Conservation (phyloP, 2,113 vertebrate species). For the Stigmatopora argus region DNA sequence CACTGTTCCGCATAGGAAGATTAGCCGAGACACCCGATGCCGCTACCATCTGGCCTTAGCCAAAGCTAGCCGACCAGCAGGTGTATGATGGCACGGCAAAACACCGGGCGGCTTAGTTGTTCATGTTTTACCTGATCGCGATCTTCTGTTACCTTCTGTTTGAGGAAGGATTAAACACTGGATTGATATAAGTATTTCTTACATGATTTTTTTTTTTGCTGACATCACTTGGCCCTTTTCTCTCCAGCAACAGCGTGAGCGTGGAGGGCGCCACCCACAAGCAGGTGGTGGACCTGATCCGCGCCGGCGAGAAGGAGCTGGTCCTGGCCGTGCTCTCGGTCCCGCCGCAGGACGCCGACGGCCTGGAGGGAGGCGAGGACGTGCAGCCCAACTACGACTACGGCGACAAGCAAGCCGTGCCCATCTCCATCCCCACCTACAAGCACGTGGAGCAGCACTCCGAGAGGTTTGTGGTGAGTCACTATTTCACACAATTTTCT, state of each 20-base stretch:
- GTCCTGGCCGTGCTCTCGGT: slow-evolving; percentile 89
- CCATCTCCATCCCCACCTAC: slow-evolving; percentile 95
- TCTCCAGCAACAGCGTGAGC: slow-evolving; percentile 84
- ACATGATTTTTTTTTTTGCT: not conserved
- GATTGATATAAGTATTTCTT: not conserved
- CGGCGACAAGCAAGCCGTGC: slow-evolving; percentile 93
- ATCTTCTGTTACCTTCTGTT: not conserved
- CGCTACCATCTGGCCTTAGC: slow-evolving; percentile 53
- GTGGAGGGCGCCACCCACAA: slow-evolving; percentile 96
- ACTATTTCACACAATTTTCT: not conserved
- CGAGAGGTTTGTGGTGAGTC: slow-evolving; percentile 95
- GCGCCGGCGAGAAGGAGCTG: slow-evolving; percentile 89
- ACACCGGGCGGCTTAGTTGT: slow-evolving; percentile 30
- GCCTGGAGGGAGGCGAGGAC: slow-evolving; percentile 86
- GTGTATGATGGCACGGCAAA: slow-evolving; percentile 28
- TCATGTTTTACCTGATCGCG: not conserved
- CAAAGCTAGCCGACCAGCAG: slow-evolving; percentile 25
- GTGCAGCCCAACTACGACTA: slow-evolving; percentile 91
- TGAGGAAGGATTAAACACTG: not conserved
- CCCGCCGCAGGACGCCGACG: slow-evolving; percentile 87
- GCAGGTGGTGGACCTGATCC: slow-evolving; percentile 98
- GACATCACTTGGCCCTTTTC: too few relatives aligned
- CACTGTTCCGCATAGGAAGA: slow-evolving; percentile 46
- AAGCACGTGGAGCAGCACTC: slow-evolving; percentile 95
- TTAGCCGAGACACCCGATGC: slow-evolving; percentile 64